Evolutionary conservation across 2,113 vertebrate species (phyloP).

Genomic region (Ginglymostoma cirratum): DNA sequence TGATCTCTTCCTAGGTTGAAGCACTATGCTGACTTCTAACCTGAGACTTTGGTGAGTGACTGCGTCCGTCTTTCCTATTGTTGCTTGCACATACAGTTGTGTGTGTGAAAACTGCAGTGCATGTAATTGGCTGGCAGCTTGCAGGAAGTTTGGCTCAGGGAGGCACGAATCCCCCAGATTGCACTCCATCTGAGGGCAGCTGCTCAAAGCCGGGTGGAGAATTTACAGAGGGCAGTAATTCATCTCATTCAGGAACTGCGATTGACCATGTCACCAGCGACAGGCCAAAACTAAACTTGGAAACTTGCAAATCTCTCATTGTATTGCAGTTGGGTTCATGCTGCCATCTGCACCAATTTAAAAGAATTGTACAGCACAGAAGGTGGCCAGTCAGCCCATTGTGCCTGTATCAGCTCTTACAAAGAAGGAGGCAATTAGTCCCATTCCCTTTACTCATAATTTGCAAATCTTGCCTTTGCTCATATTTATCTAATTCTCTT

Average conservation of each 20-base stretch:
- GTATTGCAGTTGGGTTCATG: too few species aligned
- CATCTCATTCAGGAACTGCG: not conserved
- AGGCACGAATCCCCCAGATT: not conserved
- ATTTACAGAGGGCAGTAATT: not conserved
- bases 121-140: not conserved
- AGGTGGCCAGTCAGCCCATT: not conserved
- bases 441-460: not conserved
- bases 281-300: not conserved
- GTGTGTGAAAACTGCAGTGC: not conserved
- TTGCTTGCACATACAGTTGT: not conserved
- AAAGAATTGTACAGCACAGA: not conserved
- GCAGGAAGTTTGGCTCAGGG: not conserved
- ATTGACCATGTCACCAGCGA: not conserved
- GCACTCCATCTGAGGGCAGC: not conserved
- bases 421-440: not conserved
- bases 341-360: not conserved
- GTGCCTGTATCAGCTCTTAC: not conserved
- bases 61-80: not conserved
- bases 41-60: not conserved
- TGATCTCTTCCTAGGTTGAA: conserved; percentile 15
- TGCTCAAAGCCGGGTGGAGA: not conserved
- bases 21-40: conserved; percentile 3
- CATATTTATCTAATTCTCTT: not conserved
- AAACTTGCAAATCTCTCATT: not conserved
- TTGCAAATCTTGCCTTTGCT: not conserved